Evolutionary conservation across 2,797 vertebrate genomes (phyloP), one percentile per base, ranked within the genome.

Genomic region (Pterois miles): DNA sequence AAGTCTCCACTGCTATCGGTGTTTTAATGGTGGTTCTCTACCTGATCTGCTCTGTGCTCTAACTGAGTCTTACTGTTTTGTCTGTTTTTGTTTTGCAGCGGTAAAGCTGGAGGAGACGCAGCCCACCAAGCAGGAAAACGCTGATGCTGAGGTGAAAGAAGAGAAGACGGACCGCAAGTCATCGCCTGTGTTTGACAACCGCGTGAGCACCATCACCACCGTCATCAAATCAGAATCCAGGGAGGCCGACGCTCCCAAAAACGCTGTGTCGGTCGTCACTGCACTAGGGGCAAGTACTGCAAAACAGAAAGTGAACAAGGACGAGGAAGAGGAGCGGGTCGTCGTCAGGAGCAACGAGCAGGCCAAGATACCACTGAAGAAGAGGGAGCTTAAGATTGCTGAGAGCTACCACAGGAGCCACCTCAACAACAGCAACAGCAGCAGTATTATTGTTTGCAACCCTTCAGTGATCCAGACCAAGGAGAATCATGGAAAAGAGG

Each of bases 301-400:
- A 9, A 97, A 95, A 70, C 90, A 92, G 7, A 97, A 97, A 29
- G 81, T 72, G 8, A 86, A 94, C 71, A 95, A 94, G 70, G 91
- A 93, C 1, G 97, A 96, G 78, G 96, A 97, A 75, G 95, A 94
- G 0, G 96, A 97, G 88, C 95, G 96, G 74, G 89, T 94, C 0
- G 95, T 97, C 1, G 95, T 98, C 73, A 97, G 96, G 91, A 98
- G 97, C 83, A 98, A 96, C 92, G 97, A 99, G 80, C 98, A 99
- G 92, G 98, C 98, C 14, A 99, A 99, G 91, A 99, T 99, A 78
- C 98, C 98, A 0, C 95, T 99, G 82, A 99, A 99, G 92, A 99
- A 99, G 86, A 95, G 98, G 66, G 98, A 99, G 89, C 96, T 99
- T 25, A 99, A 99, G 84, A 89, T 99, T 0, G 96, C 96, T 0